Evolutionary conservation across 1,140 invertebrate species (phyloP).

Genomic region (Sweltsa coloradensis): DNA sequence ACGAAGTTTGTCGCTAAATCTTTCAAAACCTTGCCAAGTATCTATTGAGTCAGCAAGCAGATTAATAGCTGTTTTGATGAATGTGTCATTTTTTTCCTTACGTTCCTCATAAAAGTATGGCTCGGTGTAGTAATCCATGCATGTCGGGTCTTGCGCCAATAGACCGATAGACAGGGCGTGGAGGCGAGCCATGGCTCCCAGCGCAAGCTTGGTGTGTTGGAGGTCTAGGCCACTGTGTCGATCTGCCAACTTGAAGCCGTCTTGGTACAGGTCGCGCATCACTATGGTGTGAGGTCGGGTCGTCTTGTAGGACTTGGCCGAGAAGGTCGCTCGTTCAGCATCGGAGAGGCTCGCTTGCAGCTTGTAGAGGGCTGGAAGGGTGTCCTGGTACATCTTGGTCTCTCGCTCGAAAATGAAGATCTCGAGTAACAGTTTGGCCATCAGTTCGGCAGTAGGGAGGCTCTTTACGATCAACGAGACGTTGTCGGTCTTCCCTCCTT

Average conservation of each 20-base stretch:
- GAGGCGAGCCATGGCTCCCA: constrained; percentile 11
- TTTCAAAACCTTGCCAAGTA: constrained; percentile 6
- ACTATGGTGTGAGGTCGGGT: neutral
- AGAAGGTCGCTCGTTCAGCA: neutral
- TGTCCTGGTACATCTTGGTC: neutral
- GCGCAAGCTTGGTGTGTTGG: constrained; percentile 8
- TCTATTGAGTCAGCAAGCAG: neutral
- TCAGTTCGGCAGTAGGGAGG: neutral
- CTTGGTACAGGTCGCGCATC: constrained; percentile 9
- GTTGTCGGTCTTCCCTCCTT: neutral
- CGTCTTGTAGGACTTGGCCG: neutral
- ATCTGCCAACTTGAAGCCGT: constrained; percentile 13
- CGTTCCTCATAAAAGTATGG: neutral
- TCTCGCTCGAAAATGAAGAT: neutral
- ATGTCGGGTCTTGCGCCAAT: neutral
- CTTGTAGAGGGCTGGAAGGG: neutral
- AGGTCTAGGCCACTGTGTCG: constrained; percentile 13
- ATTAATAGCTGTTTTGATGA: neutral
- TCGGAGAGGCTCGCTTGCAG: neutral
- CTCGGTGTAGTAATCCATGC: neutral
- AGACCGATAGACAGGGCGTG: constrained; percentile 14
- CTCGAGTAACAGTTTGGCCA: neutral
- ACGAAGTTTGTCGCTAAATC: neutral
- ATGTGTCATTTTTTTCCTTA: neutral
- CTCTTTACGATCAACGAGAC: neutral